Evolutionary conservation across 2,797 vertebrate species (phyloP), one percentile per base, ranked within the genome.

Genomic region (Amblyopsis hoosieri): DNA sequence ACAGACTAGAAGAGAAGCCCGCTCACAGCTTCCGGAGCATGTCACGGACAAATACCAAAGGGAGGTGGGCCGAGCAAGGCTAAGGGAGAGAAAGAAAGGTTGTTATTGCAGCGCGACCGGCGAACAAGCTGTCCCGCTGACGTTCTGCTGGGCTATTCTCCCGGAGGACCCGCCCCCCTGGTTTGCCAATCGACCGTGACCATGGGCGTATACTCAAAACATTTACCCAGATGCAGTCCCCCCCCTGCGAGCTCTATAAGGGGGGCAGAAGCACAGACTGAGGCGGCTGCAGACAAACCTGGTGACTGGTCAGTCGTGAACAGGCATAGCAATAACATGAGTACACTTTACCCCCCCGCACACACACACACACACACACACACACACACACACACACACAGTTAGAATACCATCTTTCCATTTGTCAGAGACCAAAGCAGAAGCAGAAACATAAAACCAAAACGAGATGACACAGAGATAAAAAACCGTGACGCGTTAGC

Each of bases 161-260:
- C 68, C 49, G 61, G 45, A 47, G 42, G 69, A 64, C 64, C 57
- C 4, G 19, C 72, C 65, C 63, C 65, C 62, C 14, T 42, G 64
- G 76, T 67, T 80, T 47, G 31, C 70, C 49, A 71, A 46, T 75
- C 10, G 29, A 46, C 76, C 60, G 87, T 93, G 91, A 91, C 72
- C 91, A 93, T 94, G 93, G 95, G 96, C 95, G 90, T 97, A 99
- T 99, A 99, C 98, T 97, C 97, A 97, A 98, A 98, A 93, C 85
- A 95, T 96, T 96, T 98, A 97, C 94, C 93, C 89, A 19, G 29
- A 54, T 29, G 33, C 19, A 55, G 23, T 29, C 23, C 23, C 52
- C 19, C 17, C 87, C 80, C 88, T 78, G 82, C 79, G 90, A 81
- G 85, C 71, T 72, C 87, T 81, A 76, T 84, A 79, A 78, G 89